These are phyloP conservation scores for Gallinago nigripennis DNA, from an alignment of 2,797 vertebrate genomes.

Conservation along the genomic window DNA sequence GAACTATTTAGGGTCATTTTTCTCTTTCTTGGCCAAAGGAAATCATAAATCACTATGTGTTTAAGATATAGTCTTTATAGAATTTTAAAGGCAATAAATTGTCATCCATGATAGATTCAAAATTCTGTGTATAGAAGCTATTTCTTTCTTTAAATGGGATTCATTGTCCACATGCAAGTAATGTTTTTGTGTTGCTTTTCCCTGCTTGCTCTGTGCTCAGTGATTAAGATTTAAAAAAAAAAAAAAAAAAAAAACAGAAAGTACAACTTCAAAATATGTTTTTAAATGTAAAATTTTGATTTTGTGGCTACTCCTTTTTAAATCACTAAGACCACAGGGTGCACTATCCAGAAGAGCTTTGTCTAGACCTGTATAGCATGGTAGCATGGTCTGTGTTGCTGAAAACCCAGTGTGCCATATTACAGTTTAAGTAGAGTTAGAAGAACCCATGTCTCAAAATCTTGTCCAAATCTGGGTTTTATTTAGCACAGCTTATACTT, in stretches of 20 bases:
- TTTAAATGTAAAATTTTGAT: neutral
- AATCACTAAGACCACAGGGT: neutral
- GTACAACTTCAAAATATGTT: neutral
- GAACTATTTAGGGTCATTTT: slow-evolving; percentile 41
- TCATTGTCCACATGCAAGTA: neutral
- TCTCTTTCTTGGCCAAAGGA: slow-evolving; percentile 63
- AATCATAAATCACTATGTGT: slow-evolving; percentile 32
- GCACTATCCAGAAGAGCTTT: neutral
- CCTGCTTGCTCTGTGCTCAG: neutral
- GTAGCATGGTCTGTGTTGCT: neutral
- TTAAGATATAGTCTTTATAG: slow-evolving; percentile 30
- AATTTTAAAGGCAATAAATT: slow-evolving; percentile 64
- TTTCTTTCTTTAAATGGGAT: slow-evolving; percentile 32
- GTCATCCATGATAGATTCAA: slow-evolving; percentile 32
- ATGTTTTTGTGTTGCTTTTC: neutral
- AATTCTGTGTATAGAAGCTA: neutral
- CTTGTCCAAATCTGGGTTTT: neutral
- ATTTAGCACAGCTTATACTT: neutral
- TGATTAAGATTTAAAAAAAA: neutral
- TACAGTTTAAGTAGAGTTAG: neutral
- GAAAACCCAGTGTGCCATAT: neutral
- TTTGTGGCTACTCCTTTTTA: neutral
- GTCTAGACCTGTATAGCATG: neutral
- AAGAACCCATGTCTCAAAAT: neutral
- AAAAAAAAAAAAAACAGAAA: neutral